Evolutionary conservation across 2,888 invertebrate genomes (phyloP).

Genomic region (Drosophila mettleri): DNA sequence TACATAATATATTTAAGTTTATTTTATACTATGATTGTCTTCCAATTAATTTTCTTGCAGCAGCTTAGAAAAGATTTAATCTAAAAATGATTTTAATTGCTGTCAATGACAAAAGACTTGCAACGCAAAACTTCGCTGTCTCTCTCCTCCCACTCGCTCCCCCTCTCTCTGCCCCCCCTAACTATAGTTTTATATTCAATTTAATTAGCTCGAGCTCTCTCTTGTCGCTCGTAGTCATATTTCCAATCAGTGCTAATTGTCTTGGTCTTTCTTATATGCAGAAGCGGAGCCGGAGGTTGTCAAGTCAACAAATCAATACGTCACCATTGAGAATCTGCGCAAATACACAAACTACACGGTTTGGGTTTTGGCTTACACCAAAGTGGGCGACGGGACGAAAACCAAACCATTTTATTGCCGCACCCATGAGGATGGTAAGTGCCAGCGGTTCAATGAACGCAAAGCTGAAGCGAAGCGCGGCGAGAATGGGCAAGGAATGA

Average conservation of each 20-base stretch:
- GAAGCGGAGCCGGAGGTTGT: slow-evolving; percentile 91
- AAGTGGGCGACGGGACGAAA: slow-evolving; percentile 94
- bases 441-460: slow-evolving; percentile 77
- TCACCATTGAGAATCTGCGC: slow-evolving; percentile 89
- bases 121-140: neutral
- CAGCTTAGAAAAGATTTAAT: neutral
- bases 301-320: slow-evolving; percentile 87
- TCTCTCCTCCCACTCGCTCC: too few relatives aligned
- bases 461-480: slow-evolving; percentile 44
- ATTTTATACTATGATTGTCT: too few relatives aligned
- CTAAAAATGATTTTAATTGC: too few relatives aligned
- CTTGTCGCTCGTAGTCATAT: slow-evolving; percentile 49
- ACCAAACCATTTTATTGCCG: slow-evolving; percentile 93
- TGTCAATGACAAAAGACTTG: neutral
- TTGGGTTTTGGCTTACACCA: slow-evolving; percentile 94
- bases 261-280: slow-evolving; percentile 72
- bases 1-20: too few relatives aligned
- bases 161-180: neutral
- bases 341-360: slow-evolving; percentile 97
- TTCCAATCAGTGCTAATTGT: slow-evolving; percentile 68
- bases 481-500: slow-evolving; percentile 23
- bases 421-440: slow-evolving; percentile 94
- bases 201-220: slow-evolving; percentile 55
- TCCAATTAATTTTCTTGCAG: too few relatives aligned
- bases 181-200: slow-evolving; percentile 1